These are phyloP conservation scores for Otus scops DNA, from an alignment of 2,797 vertebrate genomes.

Conservation along the genomic window DNA sequence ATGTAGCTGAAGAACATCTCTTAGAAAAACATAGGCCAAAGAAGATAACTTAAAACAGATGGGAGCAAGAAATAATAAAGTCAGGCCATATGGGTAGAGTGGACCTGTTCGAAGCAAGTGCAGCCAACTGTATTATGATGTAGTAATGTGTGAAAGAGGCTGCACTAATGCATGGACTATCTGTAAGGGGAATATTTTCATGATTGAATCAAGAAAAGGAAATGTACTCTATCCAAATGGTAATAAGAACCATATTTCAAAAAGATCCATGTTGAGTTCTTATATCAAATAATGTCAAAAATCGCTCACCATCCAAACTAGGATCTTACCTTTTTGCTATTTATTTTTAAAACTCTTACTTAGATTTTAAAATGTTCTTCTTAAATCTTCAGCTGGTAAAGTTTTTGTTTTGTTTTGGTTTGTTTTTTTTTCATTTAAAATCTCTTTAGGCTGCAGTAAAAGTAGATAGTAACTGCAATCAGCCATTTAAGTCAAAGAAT, in stretches of 20 bases:
- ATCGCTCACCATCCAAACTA: not conserved
- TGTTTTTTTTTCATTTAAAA: not conserved
- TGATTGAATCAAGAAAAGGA: slow-evolving; percentile 55
- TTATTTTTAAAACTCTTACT: not conserved
- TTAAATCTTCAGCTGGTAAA: not conserved
- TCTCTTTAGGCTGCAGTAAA: not conserved
- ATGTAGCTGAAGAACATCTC: not conserved
- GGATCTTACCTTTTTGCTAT: slow-evolving; percentile 9
- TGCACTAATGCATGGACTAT: slow-evolving; percentile 24
- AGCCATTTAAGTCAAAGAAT: not conserved
- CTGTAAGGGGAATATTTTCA: slow-evolving; percentile 33
- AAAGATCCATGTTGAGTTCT: slow-evolving; percentile 8
- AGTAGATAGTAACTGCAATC: not conserved
- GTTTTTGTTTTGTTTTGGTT: too few species aligned
- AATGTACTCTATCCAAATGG: slow-evolving; percentile 27
- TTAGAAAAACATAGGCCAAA: not conserved
- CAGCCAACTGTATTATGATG: slow-evolving; percentile 41
- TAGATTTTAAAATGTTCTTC: not conserved
- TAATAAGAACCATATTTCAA: slow-evolving; percentile 50
- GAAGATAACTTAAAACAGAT: slow-evolving; percentile 43
- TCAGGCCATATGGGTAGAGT: not conserved
- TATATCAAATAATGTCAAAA: not conserved
- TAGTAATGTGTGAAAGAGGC: slow-evolving; percentile 58
- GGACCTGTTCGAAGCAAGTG: not conserved
- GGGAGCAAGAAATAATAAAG: not conserved